Evolutionary conservation across 1,140 invertebrate genomes (phyloP), one percentile per base, ranked within the genome.

Genomic region (Pissodes strobi): DNA sequence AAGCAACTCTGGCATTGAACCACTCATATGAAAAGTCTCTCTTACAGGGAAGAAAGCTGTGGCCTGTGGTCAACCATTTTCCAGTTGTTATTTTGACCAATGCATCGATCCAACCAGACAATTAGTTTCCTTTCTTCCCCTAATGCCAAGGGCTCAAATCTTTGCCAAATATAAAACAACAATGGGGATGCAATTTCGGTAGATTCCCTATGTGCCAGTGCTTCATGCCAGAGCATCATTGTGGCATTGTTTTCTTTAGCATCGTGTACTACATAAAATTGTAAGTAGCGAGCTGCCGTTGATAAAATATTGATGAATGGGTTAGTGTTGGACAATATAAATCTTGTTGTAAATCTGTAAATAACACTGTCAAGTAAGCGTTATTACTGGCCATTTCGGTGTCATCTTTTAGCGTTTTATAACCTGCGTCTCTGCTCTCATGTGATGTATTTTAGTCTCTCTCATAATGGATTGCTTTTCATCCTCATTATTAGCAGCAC

Each of bases 181-280:
- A n/a, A n/a, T n/a, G n/a, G n/a, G n/a, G n/a, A n/a, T n/a, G n/a
- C n/a, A n/a, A n/a, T n/a, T n/a, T n/a, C n/a, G n/a, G n/a, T 43
- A 10, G 64, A 52, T 17, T 56, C 56, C n/a, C 64, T 0, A 12
- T 53, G 15, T 38, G 45, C 55, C 17, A 66, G 8, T n/a, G 37
- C 15, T 53, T 64, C 62, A 53, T 66, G 19, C 64, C 64, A 60
- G n/a, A 66, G 19, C 8, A 45, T 13, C 56, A 66, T 59, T 8
- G 17, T 52, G 0, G 53, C 62, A 9, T 34, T 21, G 12, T 48
- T 46, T 1, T 13, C 18, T 2, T 2, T 21, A 22, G 39, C 25
- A 23, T 64, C 19, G 25, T 64, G 45, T 13, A 64, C 39, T 3
- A 18, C 3, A 2, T 10, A 2, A 22, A 49, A 30, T 64, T 64